These are phyloP conservation scores for Aphaenogaster ashmeadi DNA, from an alignment of 1,140 invertebrate genomes.

Conservation along the genomic window DNA sequence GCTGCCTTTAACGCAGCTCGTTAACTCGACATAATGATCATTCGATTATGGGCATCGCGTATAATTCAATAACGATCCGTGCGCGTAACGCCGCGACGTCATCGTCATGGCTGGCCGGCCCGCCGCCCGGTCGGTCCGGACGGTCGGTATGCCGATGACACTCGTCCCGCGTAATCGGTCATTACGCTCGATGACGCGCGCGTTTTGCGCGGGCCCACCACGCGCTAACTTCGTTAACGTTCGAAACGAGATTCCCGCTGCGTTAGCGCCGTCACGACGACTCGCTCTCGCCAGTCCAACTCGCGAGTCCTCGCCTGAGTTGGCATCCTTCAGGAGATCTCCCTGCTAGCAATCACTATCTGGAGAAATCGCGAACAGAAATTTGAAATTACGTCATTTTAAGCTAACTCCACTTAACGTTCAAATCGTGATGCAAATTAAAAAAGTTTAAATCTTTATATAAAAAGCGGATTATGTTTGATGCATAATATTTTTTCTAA, in stretches of 20 bases:
- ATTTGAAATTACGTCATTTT: neutral
- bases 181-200: conserved; percentile 86
- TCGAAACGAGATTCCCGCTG: conserved; percentile 82
- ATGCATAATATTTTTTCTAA: neutral
- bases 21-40: conserved; percentile 86
- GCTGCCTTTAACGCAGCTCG: conserved; percentile 81
- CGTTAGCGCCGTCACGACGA: conserved; percentile 68
- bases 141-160: conserved; percentile 74
- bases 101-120: conserved; percentile 67
- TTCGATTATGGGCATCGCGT: conserved; percentile 85
- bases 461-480: neutral
- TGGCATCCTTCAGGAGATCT: neutral
- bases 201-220: conserved; percentile 81
- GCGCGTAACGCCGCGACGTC: conserved; percentile 83
- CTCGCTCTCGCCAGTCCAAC: conserved; percentile 25
- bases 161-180: conserved; percentile 85
- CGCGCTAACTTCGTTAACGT: conserved; percentile 77
- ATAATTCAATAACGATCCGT: conserved; percentile 87
- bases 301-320: neutral
- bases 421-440: neutral
- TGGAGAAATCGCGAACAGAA: neutral
- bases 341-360: neutral
- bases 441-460: neutral
- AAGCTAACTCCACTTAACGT: too few species aligned
- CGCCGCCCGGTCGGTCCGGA: conserved; percentile 12